Conservation (phyloP, 2,113 vertebrate genomes). For the Gallinago paraguaiae region DNA sequence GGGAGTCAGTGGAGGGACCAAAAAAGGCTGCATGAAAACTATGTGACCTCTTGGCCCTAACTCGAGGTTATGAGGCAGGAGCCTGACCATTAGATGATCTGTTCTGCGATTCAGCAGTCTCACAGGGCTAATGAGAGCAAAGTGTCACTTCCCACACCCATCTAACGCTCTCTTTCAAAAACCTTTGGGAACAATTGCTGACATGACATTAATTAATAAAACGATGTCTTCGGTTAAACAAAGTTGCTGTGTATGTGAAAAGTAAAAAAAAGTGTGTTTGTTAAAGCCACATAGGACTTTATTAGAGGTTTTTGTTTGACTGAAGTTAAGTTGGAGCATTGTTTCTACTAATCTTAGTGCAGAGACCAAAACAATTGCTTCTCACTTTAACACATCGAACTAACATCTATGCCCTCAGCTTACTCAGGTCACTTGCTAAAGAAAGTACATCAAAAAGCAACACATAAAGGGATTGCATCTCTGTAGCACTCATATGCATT, state of each 20-base stretch:
- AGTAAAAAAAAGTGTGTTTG: neutral
- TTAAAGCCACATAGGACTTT: neutral
- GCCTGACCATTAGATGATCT: neutral
- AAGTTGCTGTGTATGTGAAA: neutral
- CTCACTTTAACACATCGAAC: neutral
- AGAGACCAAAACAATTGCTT: neutral
- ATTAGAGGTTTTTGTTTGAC: neutral
- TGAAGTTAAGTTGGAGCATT: neutral
- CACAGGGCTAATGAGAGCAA: neutral
- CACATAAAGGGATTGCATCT: neutral
- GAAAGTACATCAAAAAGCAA: neutral
- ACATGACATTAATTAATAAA: neutral
- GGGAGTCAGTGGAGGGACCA: neutral
- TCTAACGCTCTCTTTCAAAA: neutral
- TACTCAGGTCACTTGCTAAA: neutral
- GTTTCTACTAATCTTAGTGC: neutral
- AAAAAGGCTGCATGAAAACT: neutral
- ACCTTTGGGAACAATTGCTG: neutral
- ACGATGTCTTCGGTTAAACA: neutral
- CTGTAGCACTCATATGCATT: neutral
- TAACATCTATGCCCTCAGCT: neutral
- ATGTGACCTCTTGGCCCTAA: neutral
- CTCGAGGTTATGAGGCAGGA: neutral
- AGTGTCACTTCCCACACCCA: neutral
- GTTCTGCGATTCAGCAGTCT: neutral